These are phyloP conservation scores for Setophaga coronata DNA, from an alignment of 2,113 vertebrate species.

Conservation along the genomic window DNA sequence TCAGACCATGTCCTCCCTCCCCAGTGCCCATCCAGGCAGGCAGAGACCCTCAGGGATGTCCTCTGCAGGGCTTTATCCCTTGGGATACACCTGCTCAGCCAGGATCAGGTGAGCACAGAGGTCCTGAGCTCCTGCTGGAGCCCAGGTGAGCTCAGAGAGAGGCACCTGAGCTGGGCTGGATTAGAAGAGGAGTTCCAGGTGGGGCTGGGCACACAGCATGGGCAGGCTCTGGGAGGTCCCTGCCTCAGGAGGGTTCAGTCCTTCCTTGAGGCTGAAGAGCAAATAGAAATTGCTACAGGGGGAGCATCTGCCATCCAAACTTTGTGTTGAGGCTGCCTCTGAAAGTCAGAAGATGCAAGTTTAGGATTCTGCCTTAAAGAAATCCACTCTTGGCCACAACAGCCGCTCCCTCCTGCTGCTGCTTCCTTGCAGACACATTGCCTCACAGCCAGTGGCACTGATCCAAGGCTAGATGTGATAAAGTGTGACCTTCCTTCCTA, in stretches of 20 bases:
- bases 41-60: neutral
- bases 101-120: rapidly evolving
- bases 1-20: neutral
- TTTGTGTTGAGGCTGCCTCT: neutral
- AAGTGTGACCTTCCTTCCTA: neutral
- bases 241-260: rapidly evolving
- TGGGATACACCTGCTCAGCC: neutral
- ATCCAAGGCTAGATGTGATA: neutral
- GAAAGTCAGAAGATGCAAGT: neutral
- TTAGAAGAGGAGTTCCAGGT: neutral
- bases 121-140: neutral
- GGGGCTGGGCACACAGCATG: neutral
- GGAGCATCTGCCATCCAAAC: neutral
- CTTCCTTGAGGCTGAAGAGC: neutral
- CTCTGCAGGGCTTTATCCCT: neutral
- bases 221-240: neutral
- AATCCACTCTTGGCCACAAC: neutral
- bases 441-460: neutral
- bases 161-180: neutral
- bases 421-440: neutral
- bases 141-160: neutral
- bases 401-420: rapidly evolving
- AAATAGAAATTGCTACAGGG: neutral
- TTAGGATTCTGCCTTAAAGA: neutral
- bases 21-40: neutral